Conservation (phyloP, 2,113 vertebrate genomes). For the Eidolon helvum region DNA sequence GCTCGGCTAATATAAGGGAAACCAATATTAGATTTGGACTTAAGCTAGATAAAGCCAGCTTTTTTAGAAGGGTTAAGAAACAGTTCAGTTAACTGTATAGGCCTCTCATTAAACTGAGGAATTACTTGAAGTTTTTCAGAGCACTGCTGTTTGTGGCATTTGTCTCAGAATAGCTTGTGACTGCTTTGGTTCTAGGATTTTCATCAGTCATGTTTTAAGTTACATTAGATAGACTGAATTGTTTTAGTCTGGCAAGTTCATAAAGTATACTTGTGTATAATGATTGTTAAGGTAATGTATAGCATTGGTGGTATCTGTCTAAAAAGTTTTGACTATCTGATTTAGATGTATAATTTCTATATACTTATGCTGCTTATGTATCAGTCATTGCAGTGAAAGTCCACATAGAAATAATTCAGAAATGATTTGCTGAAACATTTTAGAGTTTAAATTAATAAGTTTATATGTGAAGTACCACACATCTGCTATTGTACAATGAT, state of each 20-base stretch:
- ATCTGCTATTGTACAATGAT: conserved; percentile 18
- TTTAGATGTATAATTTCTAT: conserved; percentile 35
- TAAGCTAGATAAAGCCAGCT: conserved; percentile 17
- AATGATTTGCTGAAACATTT: conserved; percentile 49
- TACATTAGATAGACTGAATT: conserved; percentile 36
- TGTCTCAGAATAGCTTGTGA: conserved; percentile 21
- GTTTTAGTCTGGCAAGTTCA: conserved; percentile 20
- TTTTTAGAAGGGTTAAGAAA: conserved; percentile 39
- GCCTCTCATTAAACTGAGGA: conserved; percentile 20
- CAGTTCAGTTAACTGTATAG: background rate
- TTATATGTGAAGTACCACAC: conserved; percentile 15
- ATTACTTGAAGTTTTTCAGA: conserved; percentile 34
- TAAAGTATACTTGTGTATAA: background rate
- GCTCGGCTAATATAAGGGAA: background rate
- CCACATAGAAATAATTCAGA: conserved; percentile 41
- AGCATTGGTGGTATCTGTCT: background rate
- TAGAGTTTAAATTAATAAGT: conserved; percentile 41
- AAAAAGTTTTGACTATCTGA: conserved; percentile 28
- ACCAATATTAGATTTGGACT: conserved; percentile 27
- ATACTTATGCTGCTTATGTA: conserved; percentile 42
- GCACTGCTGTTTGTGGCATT: background rate
- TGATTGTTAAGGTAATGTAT: conserved; percentile 1
- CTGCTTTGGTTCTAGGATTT: conserved; percentile 38
- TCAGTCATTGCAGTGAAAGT: conserved; percentile 10
- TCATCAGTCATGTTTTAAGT: conserved; percentile 32